phyloP scores from a whole-genome alignment of 2,797 vertebrate genomes.

The Tinamus major region DNA sequence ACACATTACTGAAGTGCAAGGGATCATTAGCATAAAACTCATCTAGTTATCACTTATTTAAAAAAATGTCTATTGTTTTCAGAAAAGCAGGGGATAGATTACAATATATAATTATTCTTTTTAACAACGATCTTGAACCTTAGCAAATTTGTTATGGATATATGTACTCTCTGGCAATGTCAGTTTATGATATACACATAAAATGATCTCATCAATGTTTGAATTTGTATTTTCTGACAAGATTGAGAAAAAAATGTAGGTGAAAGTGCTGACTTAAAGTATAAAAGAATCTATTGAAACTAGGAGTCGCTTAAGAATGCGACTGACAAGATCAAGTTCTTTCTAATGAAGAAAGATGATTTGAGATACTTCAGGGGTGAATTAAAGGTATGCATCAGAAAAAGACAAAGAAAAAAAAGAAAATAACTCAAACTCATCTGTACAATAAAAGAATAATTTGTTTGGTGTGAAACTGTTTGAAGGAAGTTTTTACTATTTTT shows the following conservation, averaged over 20 bases:
- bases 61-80: not conserved
- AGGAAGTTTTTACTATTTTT: not conserved
- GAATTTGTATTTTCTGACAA: not conserved
- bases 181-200: not conserved
- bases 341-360: not conserved
- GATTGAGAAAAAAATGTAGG: not conserved
- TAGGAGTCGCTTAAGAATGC: not conserved
- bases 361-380: not conserved
- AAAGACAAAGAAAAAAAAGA: not conserved
- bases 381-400: not conserved
- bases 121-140: not conserved
- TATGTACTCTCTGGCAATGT: not conserved
- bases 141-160: not conserved
- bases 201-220: not conserved
- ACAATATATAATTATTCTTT: not conserved
- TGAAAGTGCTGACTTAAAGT: not conserved
- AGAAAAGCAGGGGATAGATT: not conserved
- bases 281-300: not conserved
- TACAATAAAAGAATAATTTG: not conserved
- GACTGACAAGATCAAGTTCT: not conserved
- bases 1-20: not conserved
- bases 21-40: not conserved
- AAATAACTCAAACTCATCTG: not conserved
- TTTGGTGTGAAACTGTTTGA: not conserved
- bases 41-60: not conserved